Conservation (phyloP, 2,888 invertebrate genomes). For the Lasioglossum villosulum region DNA sequence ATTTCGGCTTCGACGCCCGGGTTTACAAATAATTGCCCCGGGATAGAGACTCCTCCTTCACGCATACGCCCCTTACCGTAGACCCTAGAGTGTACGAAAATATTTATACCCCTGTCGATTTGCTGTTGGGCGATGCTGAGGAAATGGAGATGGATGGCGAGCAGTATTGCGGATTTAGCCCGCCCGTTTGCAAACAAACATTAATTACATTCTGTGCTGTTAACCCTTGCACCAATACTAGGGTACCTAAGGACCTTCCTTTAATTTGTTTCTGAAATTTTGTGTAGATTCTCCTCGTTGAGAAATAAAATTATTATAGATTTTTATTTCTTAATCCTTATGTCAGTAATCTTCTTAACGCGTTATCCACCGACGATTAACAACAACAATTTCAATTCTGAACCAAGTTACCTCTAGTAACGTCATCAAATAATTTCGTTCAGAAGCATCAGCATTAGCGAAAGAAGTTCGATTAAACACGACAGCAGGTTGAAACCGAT, state of each 20-base stretch:
- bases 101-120: constrained; percentile 13
- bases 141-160: neutral
- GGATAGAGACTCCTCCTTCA: constrained; percentile 1
- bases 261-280: no score
- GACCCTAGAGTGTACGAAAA: neutral
- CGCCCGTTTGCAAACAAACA: neutral
- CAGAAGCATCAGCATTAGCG: neutral
- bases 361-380: no score
- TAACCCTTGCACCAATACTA: no score
- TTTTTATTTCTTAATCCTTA: no score
- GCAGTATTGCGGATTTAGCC: neutral
- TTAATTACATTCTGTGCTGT: neutral
- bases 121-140: neutral
- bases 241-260: no score
- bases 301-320: no score
- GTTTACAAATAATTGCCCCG: constrained; percentile 58
- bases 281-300: no score
- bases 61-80: neutral
- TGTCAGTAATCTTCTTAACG: no score
- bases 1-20: constrained; percentile 35
- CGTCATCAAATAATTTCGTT: no score
- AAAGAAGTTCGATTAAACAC: neutral
- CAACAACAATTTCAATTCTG: no score
- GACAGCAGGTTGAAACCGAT: neutral
- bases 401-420: no score